Evolutionary conservation across 2,113 vertebrate genomes (phyloP).

Genomic region (Drymodes brunneopygia): DNA sequence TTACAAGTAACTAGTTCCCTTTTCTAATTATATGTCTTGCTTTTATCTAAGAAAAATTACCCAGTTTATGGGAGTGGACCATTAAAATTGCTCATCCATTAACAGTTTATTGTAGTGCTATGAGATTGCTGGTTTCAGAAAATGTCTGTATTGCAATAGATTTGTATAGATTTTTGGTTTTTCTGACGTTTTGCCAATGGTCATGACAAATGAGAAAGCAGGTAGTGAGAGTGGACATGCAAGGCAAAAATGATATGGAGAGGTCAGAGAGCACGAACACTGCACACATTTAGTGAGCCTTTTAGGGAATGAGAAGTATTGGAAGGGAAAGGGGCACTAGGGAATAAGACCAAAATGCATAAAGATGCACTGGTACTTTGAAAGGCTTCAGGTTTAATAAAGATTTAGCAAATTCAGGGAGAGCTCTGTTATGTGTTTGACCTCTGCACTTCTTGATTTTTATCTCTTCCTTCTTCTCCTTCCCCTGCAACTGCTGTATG

Average conservation of each 20-base stretch:
- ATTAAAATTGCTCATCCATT: neutral
- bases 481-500: neutral
- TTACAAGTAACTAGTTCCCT: conserved; percentile 28
- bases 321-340: neutral
- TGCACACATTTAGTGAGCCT: neutral
- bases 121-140: neutral
- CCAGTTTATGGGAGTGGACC: neutral
- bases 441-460: neutral
- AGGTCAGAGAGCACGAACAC: neutral
- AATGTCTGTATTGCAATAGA: neutral
- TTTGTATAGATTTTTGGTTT: neutral
- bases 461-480: neutral
- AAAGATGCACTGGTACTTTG: neutral
- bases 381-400: neutral
- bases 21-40: conserved; percentile 41
- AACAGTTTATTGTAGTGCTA: neutral
- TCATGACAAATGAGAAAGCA: neutral
- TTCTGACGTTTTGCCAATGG: neutral
- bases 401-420: neutral
- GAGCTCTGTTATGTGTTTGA: neutral
- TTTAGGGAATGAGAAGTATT: neutral
- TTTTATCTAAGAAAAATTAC: conserved; percentile 38
- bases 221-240: neutral
- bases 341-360: neutral
- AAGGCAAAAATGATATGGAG: neutral